phyloP scores from a whole-genome alignment of 2,113 vertebrate genomes.

The Myotis yumanensis region DNA sequence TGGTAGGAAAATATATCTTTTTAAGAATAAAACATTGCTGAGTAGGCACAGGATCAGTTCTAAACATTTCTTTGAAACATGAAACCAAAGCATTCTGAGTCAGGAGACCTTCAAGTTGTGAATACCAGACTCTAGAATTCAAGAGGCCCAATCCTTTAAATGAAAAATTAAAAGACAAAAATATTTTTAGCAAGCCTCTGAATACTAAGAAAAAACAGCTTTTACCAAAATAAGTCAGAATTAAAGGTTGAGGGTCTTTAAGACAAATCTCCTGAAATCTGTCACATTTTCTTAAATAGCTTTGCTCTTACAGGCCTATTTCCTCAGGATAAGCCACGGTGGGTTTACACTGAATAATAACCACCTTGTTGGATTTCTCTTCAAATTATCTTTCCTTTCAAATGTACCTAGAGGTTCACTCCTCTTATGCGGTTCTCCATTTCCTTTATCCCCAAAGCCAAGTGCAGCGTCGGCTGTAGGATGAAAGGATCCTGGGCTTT shows the following conservation, averaged over 20 bases:
- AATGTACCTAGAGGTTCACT: background rate
- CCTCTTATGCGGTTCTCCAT: background rate
- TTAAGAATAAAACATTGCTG: background rate
- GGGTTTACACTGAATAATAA: background rate
- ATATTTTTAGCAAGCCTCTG: background rate
- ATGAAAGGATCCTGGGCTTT: background rate
- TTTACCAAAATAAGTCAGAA: background rate
- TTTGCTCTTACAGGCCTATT: background rate
- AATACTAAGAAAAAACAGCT: background rate
- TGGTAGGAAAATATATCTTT: background rate
- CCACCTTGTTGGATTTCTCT: background rate
- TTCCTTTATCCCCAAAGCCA: background rate
- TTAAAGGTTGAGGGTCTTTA: background rate
- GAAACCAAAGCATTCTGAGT: background rate
- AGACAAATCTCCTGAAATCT: background rate
- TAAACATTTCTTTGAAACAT: conserved; percentile 3
- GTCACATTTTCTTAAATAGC: background rate
- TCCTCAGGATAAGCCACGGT: background rate
- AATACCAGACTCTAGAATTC: background rate
- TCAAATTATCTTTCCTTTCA: background rate
- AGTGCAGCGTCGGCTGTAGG: background rate
- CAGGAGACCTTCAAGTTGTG: background rate
- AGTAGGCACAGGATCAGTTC: background rate
- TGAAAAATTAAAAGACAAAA: background rate
- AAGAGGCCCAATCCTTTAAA: background rate